Evolutionary conservation across 2,113 vertebrate species (phyloP).

Genomic region (Scophthalmus maximus): DNA sequence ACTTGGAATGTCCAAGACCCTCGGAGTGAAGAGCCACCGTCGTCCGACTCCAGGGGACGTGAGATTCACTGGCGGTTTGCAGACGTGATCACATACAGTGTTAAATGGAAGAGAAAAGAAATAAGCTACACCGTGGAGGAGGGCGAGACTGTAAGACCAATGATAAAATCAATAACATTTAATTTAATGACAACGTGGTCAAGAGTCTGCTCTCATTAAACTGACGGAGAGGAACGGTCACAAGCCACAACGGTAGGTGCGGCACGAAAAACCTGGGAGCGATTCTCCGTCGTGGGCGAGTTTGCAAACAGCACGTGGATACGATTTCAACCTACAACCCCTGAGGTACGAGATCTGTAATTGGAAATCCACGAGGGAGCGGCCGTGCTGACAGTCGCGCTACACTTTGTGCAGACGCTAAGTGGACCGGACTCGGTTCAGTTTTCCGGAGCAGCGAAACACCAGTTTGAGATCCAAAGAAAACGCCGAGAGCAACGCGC

Average conservation of each 20-base stretch:
- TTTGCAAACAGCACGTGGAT: slow-evolving; percentile 42
- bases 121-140: slow-evolving; percentile 33
- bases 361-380: slow-evolving; percentile 34
- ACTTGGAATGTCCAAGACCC: slow-evolving; percentile 69
- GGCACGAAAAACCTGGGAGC: slow-evolving; percentile 26
- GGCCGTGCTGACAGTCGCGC: slow-evolving; percentile 2
- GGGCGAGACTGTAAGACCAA: slow-evolving; percentile 28
- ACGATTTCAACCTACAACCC: slow-evolving; percentile 55
- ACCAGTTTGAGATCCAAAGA: slow-evolving; percentile 9
- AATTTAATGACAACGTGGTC: slow-evolving; percentile 49
- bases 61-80: slow-evolving; percentile 28
- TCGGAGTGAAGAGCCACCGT: no score
- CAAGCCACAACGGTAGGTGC: background rate
- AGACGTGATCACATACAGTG: slow-evolving; percentile 28
- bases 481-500: slow-evolving; percentile 5
- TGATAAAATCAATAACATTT: slow-evolving; percentile 16
- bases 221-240: slow-evolving; percentile 36
- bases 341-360: slow-evolving; percentile 48
- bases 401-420: slow-evolving; percentile 13
- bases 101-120: slow-evolving; percentile 22
- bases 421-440: slow-evolving; percentile 10
- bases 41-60: slow-evolving; percentile 22
- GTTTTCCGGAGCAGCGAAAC: slow-evolving; percentile 13
- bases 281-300: slow-evolving; percentile 16
- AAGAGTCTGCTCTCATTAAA: slow-evolving; percentile 21